phyloP scores from a whole-genome alignment of 92 coral and sea anemone species.

The Parazoanthus atlanticus region DNA sequence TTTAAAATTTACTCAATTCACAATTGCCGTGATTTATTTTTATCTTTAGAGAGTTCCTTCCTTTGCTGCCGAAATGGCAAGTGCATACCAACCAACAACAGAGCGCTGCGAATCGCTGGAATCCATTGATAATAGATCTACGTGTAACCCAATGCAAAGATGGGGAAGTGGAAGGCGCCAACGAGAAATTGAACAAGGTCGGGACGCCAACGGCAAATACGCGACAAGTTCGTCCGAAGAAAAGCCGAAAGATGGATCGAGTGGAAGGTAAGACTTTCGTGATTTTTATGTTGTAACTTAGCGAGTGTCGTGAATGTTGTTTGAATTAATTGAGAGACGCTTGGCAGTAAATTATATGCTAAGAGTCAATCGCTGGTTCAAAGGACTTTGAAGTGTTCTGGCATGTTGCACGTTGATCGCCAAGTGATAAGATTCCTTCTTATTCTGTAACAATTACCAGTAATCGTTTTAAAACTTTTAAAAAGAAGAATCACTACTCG shows the following conservation, averaged over 20 bases:
- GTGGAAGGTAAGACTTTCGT: conserved; percentile 29
- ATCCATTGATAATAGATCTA: conserved; percentile 43
- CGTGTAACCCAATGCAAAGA: conserved; percentile 57
- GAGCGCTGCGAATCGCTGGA: conserved; percentile 68
- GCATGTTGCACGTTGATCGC: neutral
- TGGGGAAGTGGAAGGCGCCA: conserved; percentile 52
- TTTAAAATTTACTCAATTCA: neutral
- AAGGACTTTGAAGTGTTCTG: conserved; percentile 7
- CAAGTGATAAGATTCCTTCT: neutral
- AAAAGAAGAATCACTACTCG: neutral
- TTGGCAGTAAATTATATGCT: neutral
- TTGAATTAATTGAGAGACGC: conserved; percentile 1
- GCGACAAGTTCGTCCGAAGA: conserved; percentile 22
- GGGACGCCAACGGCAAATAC: conserved; percentile 15
- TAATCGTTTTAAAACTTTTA: conserved; percentile 3
- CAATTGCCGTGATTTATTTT: neutral
- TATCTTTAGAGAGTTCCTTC: neutral
- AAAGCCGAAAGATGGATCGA: conserved; percentile 23
- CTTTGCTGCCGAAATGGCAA: conserved; percentile 61
- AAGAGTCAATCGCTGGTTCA: neutral
- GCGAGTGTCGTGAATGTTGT: conserved; percentile 21
- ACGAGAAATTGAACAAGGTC: conserved; percentile 41
- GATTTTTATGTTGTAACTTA: neutral
- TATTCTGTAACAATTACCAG: neutral
- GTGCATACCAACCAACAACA: conserved; percentile 94